Evolutionary conservation across 2,888 invertebrate genomes (phyloP), one percentile per base, ranked within the genome.

Genomic region (Melipona beecheii): DNA sequence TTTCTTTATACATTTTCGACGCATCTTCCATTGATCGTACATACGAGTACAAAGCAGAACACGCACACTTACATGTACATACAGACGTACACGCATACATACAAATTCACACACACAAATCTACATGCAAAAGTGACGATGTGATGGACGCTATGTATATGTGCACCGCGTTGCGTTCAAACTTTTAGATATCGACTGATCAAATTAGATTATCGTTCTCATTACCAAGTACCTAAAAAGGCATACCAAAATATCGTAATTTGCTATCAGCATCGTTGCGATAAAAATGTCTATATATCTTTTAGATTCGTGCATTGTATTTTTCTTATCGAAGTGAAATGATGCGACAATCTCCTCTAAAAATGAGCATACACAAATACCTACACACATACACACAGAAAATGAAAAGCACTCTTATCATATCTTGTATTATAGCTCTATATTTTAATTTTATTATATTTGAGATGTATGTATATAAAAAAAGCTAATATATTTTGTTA

Each of bases 401-500:
- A 9, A 71, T 24, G 58, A 64, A 62, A 58, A 49, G 31, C 81
- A 77, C 79, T 66, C 65, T 79, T 75, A 50, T 64, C 66, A 70
- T 31, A 85, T 81, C 88, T 91, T 92, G 92, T 92, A 93, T 92
- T 92, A 93, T 92, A 92, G 89, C 83, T 92, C 90, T 86, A 82
- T 88, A 86, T 90, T 60, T 70, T 92, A 90, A 89, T 91, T 90
- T 91, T 90, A 92, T 90, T 86, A 84, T 90, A 91, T 89, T 86
- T 84, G 87, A 91, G 86, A 91, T 91, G 89, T 92, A 92, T 91
- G 90, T 92, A 90, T 85, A 91, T 90, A 83, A 83, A 83, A 90
- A 91, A 91, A 92, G 89, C 88, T 92, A 92, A 92, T 92, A 92
- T 92, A 92, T 92, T 92, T 92, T 92, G 90, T 91, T 91, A 90